These are phyloP conservation scores for Pygoscelis antarcticus DNA, from an alignment of 2,113 vertebrate genomes.

Conservation along the genomic window DNA sequence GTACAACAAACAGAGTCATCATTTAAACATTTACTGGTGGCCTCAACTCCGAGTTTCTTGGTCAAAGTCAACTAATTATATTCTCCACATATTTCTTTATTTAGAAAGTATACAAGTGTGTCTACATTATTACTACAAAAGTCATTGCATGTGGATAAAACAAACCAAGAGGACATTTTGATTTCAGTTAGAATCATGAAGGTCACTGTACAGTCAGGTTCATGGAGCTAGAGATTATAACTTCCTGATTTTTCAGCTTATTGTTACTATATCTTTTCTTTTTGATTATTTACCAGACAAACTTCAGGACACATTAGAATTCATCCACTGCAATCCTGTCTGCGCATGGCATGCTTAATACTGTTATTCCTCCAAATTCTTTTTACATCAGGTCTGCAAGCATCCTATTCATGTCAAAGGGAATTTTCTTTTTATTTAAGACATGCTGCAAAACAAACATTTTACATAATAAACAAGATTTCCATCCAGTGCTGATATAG, in stretches of 20 bases:
- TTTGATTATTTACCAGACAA: neutral
- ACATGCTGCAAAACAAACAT: neutral
- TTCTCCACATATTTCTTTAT: neutral
- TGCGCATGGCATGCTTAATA: neutral
- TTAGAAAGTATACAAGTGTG: neutral
- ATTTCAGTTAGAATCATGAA: neutral
- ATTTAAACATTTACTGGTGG: neutral
- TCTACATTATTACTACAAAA: neutral
- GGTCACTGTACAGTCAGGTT: neutral
- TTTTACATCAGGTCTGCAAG: neutral
- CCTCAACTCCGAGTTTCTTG: neutral
- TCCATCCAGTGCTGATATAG: constrained; percentile 60
- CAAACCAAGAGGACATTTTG: neutral
- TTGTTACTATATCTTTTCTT: neutral
- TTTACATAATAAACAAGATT: constrained; percentile 49
- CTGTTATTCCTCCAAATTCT: neutral
- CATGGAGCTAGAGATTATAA: neutral
- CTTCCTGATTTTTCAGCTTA: neutral
- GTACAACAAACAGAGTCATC: neutral
- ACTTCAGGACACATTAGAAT: neutral
- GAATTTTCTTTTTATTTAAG: constrained; percentile 1
- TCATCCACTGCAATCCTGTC: neutral
- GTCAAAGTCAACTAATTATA: neutral
- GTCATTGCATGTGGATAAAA: neutral
- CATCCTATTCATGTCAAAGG: neutral